Evolutionary conservation across 2,888 invertebrate species (phyloP), one percentile per base, ranked within the genome.

Genomic region (Flabesymbios commensalis): DNA sequence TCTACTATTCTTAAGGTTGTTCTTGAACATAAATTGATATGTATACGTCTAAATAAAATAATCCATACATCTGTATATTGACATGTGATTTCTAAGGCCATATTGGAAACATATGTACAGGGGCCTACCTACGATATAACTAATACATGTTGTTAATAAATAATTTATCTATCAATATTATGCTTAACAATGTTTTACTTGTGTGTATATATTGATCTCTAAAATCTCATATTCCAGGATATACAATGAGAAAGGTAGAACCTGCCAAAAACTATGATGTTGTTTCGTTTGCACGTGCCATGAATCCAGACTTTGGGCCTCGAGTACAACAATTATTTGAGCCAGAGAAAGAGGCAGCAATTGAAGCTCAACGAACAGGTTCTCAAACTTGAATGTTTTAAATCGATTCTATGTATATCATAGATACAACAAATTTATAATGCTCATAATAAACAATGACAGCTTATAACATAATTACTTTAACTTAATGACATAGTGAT

Each of bases 251-350:
- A 33, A 72, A 72, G 53, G 74, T 82, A 14, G 71, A 78, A 58
- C 78, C 80, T 57, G 80, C 82, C 26, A 77, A 80, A 61, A 80
- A 81, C 55, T 80, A 80, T 70, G 81, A 82, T 71, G 81, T 81
- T 17, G 74, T 81, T 17, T 79, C 81, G 3, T 77, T 82, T 68
- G 82, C 81, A 1, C 67, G 78, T 45, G 80, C 82, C n/a, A 81
- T 82, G 82, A 82, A 82, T 64, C 76, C 76, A 57, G 80, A 82
- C 67, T 80, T 82, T 74, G 82, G 77, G 29, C 76, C 77, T n/a
- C 69, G 76, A 54, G 72, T 81, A 29, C 75, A 81, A 64, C 74
- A 79, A 52, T 63, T 82, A 48, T 82, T 82, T 74, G 78, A 80
- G 33, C 76, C 77, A 10, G 82, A 82, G 69, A 76, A 76, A 56